These are phyloP conservation scores for Phrixothrix hirtus DNA, from an alignment of 2,888 invertebrate genomes.

Conservation along the genomic window DNA sequence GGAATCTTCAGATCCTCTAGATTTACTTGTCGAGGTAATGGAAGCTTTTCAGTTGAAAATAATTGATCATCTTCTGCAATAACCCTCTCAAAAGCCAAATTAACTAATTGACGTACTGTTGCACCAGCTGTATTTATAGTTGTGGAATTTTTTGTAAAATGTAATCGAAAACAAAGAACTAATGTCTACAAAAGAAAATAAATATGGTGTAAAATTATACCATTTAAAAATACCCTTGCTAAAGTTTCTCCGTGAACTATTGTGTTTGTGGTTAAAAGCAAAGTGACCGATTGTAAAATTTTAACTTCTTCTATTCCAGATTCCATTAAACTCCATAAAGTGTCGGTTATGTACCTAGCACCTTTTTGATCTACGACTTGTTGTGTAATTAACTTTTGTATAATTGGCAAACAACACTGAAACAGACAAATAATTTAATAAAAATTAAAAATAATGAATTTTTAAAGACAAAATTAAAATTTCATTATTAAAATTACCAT, in stretches of 20 bases:
- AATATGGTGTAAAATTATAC: too few relatives aligned
- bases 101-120: constrained; percentile 93
- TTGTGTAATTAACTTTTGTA: constrained; percentile 91
- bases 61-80: constrained; percentile 69
- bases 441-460: too few relatives aligned
- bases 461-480: too few relatives aligned
- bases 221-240: constrained; percentile 80
- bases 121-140: constrained; percentile 98
- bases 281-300: constrained; percentile 92
- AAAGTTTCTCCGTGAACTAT: constrained; percentile 93
- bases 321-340: constrained; percentile 92
- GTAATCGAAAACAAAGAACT: constrained; percentile 95
- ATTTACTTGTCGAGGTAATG: constrained; percentile 61
- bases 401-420: constrained; percentile 88
- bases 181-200: constrained; percentile 70
- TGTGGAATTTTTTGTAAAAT: constrained; percentile 91
- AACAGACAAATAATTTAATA: constrained; percentile 38
- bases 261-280: constrained; percentile 92
- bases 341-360: constrained; percentile 89
- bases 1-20: constrained; percentile 79
- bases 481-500: too few relatives aligned
- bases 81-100: constrained; percentile 87
- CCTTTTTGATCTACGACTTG: constrained; percentile 90
- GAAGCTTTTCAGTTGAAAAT: constrained; percentile 41
- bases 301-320: constrained; percentile 94